Percentiles rank a stretch among this genome's conserved stretches.
Conservation (phyloP, 1,140 invertebrate genomes). For the Phymorhynchus buccinoides region DNA sequence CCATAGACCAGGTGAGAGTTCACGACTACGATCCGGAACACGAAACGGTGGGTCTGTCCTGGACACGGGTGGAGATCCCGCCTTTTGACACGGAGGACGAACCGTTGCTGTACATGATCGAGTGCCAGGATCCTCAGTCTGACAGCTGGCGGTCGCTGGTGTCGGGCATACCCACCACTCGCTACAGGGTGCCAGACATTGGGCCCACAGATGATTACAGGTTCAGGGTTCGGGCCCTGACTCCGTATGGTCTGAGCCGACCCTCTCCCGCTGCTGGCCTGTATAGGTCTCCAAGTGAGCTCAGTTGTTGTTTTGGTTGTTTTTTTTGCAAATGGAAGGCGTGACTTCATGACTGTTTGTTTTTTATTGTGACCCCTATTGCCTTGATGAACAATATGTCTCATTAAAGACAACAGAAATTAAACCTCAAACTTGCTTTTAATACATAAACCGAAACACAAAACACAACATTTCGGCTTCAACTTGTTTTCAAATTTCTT, state of each 20-base stretch:
- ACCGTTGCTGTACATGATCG: constrained; percentile 67
- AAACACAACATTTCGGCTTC: no score
- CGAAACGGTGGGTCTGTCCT: constrained; percentile 58
- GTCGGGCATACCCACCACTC: constrained; percentile 62
- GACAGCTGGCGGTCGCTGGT: constrained; percentile 64
- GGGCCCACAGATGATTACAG: constrained; percentile 83
- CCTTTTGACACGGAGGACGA: constrained; percentile 61
- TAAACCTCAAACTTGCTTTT: no score
- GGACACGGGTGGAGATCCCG: constrained; percentile 64
- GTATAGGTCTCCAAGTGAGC: constrained; percentile 46
- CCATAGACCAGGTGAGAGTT: constrained; percentile 60
- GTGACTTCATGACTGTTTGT: not conserved
- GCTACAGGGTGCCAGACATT: constrained; percentile 63
- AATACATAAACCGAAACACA: no score
- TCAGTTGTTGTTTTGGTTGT: not conserved
- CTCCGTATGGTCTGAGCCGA: constrained; percentile 96
- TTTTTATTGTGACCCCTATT: not conserved
- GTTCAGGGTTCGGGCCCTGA: constrained; percentile 96
- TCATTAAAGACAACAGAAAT: no score
- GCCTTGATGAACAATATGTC: no score
- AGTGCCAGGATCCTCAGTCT: constrained; percentile 58
- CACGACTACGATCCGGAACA: constrained; percentile 62
- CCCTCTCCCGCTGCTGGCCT: constrained; percentile 75
- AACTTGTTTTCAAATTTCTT: no score
- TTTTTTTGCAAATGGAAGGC: not conserved